phyloP scores from a whole-genome alignment of 2,888 invertebrate genomes.

The Tiphia femorata region DNA sequence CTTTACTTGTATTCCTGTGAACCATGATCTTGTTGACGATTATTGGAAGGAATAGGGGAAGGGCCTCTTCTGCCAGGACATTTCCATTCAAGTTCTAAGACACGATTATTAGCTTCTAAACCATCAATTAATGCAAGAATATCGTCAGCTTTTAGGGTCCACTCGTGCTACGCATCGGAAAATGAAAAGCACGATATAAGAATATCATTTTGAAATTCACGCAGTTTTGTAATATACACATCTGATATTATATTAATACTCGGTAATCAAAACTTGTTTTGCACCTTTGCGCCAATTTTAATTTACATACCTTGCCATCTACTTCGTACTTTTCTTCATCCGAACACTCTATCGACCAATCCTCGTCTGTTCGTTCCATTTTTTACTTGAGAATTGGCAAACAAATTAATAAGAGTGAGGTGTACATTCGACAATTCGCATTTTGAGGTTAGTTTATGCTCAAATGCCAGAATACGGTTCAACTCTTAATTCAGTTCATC shows the following conservation, averaged over 20 bases:
- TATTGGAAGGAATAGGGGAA: conserved; percentile 76
- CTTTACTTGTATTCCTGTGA: conserved; percentile 59
- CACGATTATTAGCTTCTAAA: conserved; percentile 76
- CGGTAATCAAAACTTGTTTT: no score
- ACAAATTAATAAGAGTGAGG: background rate
- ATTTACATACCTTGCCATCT: conserved; percentile 55
- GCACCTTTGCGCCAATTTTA: background rate
- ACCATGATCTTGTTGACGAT: conserved; percentile 61
- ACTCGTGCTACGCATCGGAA: conserved; percentile 68
- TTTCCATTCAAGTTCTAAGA: conserved; percentile 82
- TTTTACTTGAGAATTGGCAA: conserved; percentile 1
- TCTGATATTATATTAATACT: no score
- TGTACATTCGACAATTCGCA: background rate
- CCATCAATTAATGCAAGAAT: conserved; percentile 79
- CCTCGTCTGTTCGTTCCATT: conserved; percentile 69
- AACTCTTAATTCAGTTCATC: no score
- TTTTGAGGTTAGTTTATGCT: conserved; percentile 9
- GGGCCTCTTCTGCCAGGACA: conserved; percentile 84
- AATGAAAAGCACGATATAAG: background rate
- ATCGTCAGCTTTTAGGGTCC: conserved; percentile 79
- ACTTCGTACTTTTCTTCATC: conserved; percentile 74
- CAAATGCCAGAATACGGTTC: no score
- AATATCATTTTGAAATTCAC: background rate
- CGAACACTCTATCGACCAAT: conserved; percentile 77
- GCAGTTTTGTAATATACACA: background rate